Conservation (phyloP, 2,797 vertebrate genomes). For the Sebastes cheni region DNA sequence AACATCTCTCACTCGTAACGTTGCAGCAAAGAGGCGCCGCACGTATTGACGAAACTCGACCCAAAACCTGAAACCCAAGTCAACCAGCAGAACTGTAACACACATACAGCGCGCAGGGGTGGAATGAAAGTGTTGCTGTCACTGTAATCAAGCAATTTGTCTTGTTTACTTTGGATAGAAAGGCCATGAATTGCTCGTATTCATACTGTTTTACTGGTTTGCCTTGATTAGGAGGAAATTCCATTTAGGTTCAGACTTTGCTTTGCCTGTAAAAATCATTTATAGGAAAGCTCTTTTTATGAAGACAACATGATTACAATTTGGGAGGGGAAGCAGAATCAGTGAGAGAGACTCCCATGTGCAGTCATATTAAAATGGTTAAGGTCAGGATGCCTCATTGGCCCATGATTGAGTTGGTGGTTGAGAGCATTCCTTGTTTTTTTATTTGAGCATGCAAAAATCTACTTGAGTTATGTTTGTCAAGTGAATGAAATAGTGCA, state of each 20-base stretch:
- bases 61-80: neutral
- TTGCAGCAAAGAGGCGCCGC: neutral
- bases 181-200: neutral
- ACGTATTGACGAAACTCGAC: neutral
- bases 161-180: neutral
- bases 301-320: neutral
- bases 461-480: neutral
- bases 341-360: neutral
- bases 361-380: conserved; percentile 6
- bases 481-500: neutral
- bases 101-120: neutral
- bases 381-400: neutral
- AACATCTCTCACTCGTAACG: neutral
- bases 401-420: neutral
- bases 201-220: neutral
- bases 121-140: neutral
- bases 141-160: neutral
- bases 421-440: neutral
- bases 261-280: conserved; percentile 29
- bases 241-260: neutral
- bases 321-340: neutral
- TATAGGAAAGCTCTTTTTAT: neutral
- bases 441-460: neutral
- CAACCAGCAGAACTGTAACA: neutral
- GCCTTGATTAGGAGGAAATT: conserved; percentile 7